phyloP scores from a whole-genome alignment of 2,113 vertebrate species.

The Bambusicola thoracicus region DNA sequence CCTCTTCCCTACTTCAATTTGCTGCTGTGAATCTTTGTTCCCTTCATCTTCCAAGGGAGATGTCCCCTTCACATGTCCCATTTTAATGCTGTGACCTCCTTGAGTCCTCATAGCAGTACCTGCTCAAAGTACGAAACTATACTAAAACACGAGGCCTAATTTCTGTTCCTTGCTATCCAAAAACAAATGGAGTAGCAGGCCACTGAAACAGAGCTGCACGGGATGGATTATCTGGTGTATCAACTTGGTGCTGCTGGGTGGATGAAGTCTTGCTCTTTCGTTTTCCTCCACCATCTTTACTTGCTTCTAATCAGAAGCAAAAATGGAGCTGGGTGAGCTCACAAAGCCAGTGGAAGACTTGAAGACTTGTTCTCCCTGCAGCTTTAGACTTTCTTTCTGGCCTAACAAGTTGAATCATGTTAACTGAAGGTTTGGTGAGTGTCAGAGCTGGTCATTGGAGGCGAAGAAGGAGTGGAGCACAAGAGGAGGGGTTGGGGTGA shows the following conservation, averaged over 20 bases:
- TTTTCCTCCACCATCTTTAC: neutral
- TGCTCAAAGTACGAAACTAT: neutral
- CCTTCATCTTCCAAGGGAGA: neutral
- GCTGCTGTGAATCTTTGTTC: neutral
- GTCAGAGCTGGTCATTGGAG: neutral
- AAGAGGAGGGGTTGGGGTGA: neutral
- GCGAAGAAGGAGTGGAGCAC: neutral
- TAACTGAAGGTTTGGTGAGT: neutral
- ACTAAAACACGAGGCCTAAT: neutral
- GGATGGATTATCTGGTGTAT: neutral
- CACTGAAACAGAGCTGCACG: neutral
- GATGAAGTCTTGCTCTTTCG: neutral
- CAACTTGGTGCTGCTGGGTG: neutral
- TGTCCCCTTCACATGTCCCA: neutral
- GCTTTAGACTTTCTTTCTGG: neutral
- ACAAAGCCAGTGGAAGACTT: neutral
- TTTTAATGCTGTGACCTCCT: neutral
- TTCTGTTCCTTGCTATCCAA: neutral
- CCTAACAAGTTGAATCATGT: neutral
- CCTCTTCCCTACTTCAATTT: neutral
- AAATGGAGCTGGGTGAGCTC: neutral
- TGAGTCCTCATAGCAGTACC: neutral
- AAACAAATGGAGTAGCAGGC: neutral
- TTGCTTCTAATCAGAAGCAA: neutral
- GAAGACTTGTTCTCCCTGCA: neutral